These are phyloP conservation scores for Drosophila gunungcola DNA, from an alignment of 1,140 invertebrate genomes.

Conservation along the genomic window DNA sequence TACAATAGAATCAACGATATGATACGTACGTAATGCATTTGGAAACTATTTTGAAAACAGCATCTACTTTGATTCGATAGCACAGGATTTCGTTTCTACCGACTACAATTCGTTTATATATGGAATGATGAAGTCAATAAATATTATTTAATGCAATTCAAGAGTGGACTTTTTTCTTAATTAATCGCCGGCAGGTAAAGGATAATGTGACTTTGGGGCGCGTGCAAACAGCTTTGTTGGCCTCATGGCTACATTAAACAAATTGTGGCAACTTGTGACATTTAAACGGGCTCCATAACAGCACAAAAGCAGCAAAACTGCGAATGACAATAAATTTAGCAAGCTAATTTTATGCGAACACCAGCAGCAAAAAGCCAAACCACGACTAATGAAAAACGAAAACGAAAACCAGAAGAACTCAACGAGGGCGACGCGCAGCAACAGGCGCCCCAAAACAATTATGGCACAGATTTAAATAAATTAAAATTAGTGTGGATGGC, in stretches of 20 bases:
- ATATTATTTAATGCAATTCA: slow-evolving; percentile 79
- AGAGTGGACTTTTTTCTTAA: neutral
- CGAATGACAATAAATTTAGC: slow-evolving; percentile 68
- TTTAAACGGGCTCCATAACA: slow-evolving; percentile 40
- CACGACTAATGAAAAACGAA: neutral
- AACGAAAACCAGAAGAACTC: slow-evolving; percentile 42
- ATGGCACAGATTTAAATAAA: slow-evolving; percentile 79
- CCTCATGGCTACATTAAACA: slow-evolving; percentile 33
- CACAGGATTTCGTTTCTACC: slow-evolving; percentile 49
- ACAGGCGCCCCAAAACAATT: slow-evolving; percentile 75
- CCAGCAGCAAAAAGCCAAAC: slow-evolving; percentile 37
- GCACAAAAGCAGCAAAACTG: slow-evolving; percentile 46
- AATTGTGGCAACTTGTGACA: slow-evolving; percentile 54
- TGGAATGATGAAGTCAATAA: slow-evolving; percentile 74
- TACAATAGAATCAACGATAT: slow-evolving; percentile 1
- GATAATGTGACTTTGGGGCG: slow-evolving; percentile 8
- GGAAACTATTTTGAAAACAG: slow-evolving; percentile 19
- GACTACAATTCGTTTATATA: slow-evolving; percentile 51
- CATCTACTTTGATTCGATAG: slow-evolving; percentile 30
- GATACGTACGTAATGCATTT: slow-evolving; percentile 65
- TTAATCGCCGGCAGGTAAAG: slow-evolving; percentile 16
- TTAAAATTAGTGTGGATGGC: slow-evolving; percentile 41
- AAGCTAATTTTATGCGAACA: slow-evolving; percentile 74
- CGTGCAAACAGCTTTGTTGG: slow-evolving; percentile 8
- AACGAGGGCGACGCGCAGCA: slow-evolving; percentile 56